Base-by-base conservation (phyloP, 2,888 invertebrate species). In the Andrena chrysosceles region DNA sequence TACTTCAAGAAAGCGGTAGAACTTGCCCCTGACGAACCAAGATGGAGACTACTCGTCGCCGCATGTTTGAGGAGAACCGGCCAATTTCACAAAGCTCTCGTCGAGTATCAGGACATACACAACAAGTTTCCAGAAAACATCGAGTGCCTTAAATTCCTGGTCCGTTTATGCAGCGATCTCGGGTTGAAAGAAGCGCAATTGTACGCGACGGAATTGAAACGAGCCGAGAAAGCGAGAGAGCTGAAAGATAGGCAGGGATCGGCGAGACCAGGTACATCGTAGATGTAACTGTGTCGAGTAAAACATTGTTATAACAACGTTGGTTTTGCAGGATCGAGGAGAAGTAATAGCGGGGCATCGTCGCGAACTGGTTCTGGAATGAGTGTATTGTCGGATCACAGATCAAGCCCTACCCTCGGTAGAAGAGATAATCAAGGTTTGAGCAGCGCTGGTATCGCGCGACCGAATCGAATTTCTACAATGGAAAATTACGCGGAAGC, bases 111-210 rank as follows among this genome's bases (percentile, higher is more conserved):
- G 94, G 96, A 96, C 87, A 97, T 99, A 90, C 97, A 99, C 92
- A 95, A 96, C 26, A 96, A 96, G 87, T 99, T 99, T 94, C 99
- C 99, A 0, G 99, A 99, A 84, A 99, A 99, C 93, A 96, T 98
- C 0, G 98, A 99, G 92, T 99, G 99, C 94, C 94, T 99, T 71
- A 97, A 98, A 94, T 96, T 98, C 93, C 95, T 99, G 90, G 97
- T 98, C n/a, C 96, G 98, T 87, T 94, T 99, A 68, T 97, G 98
- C 91, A 97, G 97, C 49, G 98, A 99, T 92, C 95, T 99, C 90
- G 99, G 99, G 0, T 95, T 99, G 91, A 96, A 97, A 54, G 99
- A 99, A 92, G 97, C 98, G 0, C 96, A 97, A 84, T 96, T 97
- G 26, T 99, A 99, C 95, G 96, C 96, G 0, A 95, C 96, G 49